phyloP scores from a whole-genome alignment of 1,140 invertebrate genomes.

The Drosophila yakuba region DNA sequence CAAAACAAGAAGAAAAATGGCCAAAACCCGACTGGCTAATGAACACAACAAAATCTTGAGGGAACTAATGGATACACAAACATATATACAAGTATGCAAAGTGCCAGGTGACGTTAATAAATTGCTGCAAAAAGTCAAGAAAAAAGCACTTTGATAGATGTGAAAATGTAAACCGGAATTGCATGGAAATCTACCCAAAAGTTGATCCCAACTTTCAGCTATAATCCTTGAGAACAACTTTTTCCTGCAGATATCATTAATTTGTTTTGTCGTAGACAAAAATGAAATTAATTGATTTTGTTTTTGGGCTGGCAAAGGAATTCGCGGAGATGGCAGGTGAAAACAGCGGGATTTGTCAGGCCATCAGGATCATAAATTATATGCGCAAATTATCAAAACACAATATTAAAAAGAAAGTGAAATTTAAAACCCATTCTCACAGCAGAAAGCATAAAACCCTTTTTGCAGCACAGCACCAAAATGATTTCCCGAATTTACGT shows the following conservation, averaged over 20 bases:
- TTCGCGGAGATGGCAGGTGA: constrained; percentile 11
- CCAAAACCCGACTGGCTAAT: constrained; percentile 58
- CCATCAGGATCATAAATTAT: constrained; percentile 3
- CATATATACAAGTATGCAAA: constrained; percentile 41
- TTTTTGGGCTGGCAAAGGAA: background rate
- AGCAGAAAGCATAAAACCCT: background rate
- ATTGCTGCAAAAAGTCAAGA: constrained; percentile 69
- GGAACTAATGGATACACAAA: constrained; percentile 64
- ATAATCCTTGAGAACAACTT: constrained; percentile 53
- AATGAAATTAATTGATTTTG: constrained; percentile 47
- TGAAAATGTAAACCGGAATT: constrained; percentile 35
- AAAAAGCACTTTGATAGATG: constrained; percentile 68
- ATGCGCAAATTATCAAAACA: background rate
- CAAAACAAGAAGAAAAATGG: constrained; percentile 45
- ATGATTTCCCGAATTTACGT: background rate
- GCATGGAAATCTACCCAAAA: constrained; percentile 23
- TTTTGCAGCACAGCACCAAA: background rate
- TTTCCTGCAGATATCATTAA: constrained; percentile 64
- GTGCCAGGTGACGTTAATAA: constrained; percentile 72
- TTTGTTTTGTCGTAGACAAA: constrained; percentile 51
- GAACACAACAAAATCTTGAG: constrained; percentile 65
- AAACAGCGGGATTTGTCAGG: constrained; percentile 21
- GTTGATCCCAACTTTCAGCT: constrained; percentile 55
- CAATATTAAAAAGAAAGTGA: background rate
- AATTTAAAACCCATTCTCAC: too few relatives aligned